A percentile compares a stretch with the other conserved stretches of the same genome.
Conservation (phyloP, 1,140 invertebrate genomes). For the Phthorimaea operculella region DNA sequence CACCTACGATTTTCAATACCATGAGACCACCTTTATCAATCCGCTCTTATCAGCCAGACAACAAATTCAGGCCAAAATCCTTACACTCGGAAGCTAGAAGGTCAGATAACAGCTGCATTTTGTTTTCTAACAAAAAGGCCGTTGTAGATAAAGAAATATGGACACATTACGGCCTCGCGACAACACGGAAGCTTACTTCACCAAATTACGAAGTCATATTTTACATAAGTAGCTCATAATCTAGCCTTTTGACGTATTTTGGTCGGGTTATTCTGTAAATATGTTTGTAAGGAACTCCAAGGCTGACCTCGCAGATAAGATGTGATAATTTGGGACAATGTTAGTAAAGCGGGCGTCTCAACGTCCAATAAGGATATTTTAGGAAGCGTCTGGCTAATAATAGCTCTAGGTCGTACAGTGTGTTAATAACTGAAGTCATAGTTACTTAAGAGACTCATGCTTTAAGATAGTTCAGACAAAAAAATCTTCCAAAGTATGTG, state of each 20-base stretch:
- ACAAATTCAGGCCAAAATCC: constrained; percentile 13
- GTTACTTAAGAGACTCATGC: neutral
- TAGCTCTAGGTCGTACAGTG: neutral
- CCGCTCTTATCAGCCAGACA: constrained; percentile 3
- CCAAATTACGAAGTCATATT: constrained; percentile 28
- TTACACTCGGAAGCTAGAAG: constrained; percentile 35
- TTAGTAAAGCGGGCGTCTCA: constrained; percentile 21
- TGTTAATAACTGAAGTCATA: too few relatives aligned
- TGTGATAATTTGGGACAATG: constrained; percentile 47
- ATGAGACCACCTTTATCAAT: neutral
- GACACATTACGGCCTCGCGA: constrained; percentile 28
- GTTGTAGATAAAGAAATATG: constrained; percentile 42
- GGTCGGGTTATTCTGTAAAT: constrained; percentile 41
- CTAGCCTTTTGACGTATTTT: constrained; percentile 28
- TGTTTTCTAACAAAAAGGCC: constrained; percentile 42
- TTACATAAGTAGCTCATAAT: neutral
- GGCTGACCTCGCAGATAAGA: constrained; percentile 57
- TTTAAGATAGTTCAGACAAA: too few relatives aligned
- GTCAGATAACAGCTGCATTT: constrained; percentile 49
- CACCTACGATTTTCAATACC: too few relatives aligned
- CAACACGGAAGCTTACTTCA: constrained; percentile 43
- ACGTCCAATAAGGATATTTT: constrained; percentile 27
- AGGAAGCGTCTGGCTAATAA: constrained; percentile 11
- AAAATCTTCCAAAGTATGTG: too few relatives aligned
- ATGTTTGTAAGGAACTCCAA: constrained; percentile 51